Conservation (phyloP, 1,140 invertebrate genomes). For the Polypedilum vanderplanki region DNA sequence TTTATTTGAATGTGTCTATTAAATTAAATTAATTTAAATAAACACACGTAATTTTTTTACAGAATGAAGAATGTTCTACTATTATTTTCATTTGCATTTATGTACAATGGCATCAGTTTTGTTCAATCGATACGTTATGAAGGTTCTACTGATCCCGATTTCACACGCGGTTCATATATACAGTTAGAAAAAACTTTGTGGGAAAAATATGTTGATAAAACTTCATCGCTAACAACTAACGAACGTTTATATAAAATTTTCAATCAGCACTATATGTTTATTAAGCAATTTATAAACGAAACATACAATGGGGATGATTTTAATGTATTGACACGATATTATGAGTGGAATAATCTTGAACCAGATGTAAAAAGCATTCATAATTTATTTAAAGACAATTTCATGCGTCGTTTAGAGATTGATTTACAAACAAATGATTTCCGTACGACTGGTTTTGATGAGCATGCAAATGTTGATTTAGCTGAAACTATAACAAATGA, state of each 20-base stretch:
- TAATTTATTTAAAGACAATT: constrained; percentile 35
- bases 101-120: neutral
- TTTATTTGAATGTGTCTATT: no score
- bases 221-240: constrained; percentile 35
- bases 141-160: constrained; percentile 32
- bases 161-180: constrained; percentile 31
- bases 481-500: constrained; percentile 54
- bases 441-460: constrained; percentile 35
- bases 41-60: no score
- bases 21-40: no score
- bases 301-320: constrained; percentile 36
- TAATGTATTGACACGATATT: constrained; percentile 36
- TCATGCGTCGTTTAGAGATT: neutral
- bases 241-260: constrained; percentile 39
- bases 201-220: constrained; percentile 37
- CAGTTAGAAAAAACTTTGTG: constrained; percentile 37
- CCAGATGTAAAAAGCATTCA: constrained; percentile 36
- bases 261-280: constrained; percentile 37
- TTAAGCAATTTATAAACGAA: constrained; percentile 33
- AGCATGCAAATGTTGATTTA: constrained; percentile 54
- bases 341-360: constrained; percentile 41
- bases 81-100: neutral
- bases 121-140: constrained; percentile 29
- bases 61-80: no score
- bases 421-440: constrained; percentile 32